Conservation (phyloP, 1,140 invertebrate species). For the Drosophila baimaii region DNA sequence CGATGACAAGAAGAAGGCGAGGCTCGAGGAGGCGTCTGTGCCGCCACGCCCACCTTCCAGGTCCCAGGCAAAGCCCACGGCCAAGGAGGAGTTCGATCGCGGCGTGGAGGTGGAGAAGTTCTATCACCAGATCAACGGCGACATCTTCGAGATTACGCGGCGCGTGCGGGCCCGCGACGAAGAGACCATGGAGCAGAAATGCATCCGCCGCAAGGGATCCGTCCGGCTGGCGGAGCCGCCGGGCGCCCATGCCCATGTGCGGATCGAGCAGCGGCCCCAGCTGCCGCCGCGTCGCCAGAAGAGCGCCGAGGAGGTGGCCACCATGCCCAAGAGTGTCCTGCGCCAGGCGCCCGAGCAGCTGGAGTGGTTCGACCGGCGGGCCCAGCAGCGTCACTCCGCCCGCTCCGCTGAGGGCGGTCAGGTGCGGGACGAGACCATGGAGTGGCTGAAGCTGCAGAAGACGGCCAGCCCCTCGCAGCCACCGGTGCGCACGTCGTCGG, state of each 20-base stretch:
- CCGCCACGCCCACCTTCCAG: conserved; percentile 65
- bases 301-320: conserved; percentile 79
- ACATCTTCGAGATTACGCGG: conserved; percentile 83
- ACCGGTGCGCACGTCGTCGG: conserved; percentile 76
- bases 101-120: conserved; percentile 83
- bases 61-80: conserved; percentile 55
- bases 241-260: conserved; percentile 46
- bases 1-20: conserved; percentile 64
- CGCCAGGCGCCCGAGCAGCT: conserved; percentile 65
- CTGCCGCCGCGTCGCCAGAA: conserved; percentile 77
- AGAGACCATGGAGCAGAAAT: conserved; percentile 79
- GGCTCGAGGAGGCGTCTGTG: conserved; percentile 34
- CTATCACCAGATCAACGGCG: conserved; percentile 84
- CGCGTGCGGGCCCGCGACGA: conserved; percentile 76
- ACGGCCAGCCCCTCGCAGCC: conserved; percentile 46
- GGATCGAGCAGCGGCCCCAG: conserved; percentile 70
- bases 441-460: conserved; percentile 77
- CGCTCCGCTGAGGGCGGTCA: conserved; percentile 79
- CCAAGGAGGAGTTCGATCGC: conserved; percentile 78
- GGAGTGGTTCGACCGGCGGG: conserved; percentile 82
- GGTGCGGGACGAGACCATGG: conserved; percentile 80
- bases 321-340: conserved; percentile 72
- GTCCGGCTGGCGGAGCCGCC: conserved; percentile 54
- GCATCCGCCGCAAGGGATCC: conserved; percentile 73
- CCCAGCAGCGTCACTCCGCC: conserved; percentile 80